Percentiles rank a stretch among this genome's conserved stretches.
phyloP scores from a whole-genome alignment of 2,797 vertebrate genomes.

The Pelobates cultripes region DNA sequence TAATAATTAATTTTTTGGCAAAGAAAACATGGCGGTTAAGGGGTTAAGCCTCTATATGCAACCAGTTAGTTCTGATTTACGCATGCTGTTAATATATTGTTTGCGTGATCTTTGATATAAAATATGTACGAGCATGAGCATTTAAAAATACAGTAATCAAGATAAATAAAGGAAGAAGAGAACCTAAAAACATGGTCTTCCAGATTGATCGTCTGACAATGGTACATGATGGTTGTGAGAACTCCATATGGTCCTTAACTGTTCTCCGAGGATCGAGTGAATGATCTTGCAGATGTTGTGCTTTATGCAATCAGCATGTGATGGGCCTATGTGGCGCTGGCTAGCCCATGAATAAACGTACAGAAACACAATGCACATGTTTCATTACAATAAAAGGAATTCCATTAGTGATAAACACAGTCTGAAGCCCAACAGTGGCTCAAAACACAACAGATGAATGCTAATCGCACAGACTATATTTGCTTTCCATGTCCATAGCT shows the following conservation, averaged over 20 bases:
- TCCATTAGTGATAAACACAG: constrained; percentile 1
- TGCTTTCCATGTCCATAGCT: background rate
- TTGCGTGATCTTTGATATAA: too few species aligned
- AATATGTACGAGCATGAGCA: too few species aligned
- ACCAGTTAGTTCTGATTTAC: too few species aligned
- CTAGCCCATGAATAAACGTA: background rate
- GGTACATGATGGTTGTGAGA: background rate
- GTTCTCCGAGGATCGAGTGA: constrained; percentile 16
- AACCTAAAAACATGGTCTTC: too few species aligned
- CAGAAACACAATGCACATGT: background rate
- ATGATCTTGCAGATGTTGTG: constrained; percentile 25
- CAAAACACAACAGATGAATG: background rate
- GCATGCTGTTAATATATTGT: too few species aligned
- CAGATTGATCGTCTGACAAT: background rate
- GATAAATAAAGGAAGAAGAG: too few species aligned
- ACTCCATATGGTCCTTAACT: constrained; percentile 26
- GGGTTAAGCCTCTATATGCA: too few species aligned
- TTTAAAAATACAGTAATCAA: too few species aligned
- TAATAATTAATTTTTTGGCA: too few species aligned
- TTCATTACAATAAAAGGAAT: constrained; percentile 3
- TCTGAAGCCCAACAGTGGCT: background rate
- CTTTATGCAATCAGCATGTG: background rate
- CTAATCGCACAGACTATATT: background rate
- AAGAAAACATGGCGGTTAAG: too few species aligned
- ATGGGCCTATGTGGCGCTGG: constrained; percentile 1